These are phyloP conservation scores for Globia sparganii DNA, from an alignment of 2,888 invertebrate genomes.

Conservation along the genomic window DNA sequence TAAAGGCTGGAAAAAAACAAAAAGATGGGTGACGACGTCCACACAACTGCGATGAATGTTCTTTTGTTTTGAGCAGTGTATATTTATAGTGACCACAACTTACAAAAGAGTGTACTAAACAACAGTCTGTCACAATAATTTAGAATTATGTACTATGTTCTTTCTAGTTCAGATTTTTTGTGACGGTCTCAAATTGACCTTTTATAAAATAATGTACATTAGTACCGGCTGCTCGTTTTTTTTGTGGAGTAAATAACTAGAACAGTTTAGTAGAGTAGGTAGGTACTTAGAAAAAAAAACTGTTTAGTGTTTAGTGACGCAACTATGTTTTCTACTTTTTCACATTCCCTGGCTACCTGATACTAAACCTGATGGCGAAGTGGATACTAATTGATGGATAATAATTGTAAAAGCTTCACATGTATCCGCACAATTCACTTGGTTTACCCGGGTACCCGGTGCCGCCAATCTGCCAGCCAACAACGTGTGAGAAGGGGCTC, in stretches of 20 bases:
- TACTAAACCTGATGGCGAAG: background rate
- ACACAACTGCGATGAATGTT: conserved; percentile 49
- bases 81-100: conserved; percentile 47
- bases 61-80: conserved; percentile 48
- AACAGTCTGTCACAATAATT: conserved; percentile 10
- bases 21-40: conserved; percentile 33
- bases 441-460: background rate
- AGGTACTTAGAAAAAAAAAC: background rate
- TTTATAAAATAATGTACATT: conserved; percentile 13
- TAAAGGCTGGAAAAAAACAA: conserved; percentile 52
- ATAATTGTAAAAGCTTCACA: background rate
- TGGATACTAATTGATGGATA: background rate
- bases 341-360: background rate
- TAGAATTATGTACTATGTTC: conserved; percentile 2
- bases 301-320: background rate
- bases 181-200: background rate
- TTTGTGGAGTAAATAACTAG: background rate
- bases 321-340: background rate
- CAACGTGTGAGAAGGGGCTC: background rate
- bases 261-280: background rate
- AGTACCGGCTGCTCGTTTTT: background rate
- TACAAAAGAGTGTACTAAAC: conserved; percentile 34
- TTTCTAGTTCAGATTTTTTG: conserved; percentile 6
- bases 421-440: background rate
- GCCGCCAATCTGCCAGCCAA: background rate